A percentile compares a stretch with the other conserved stretches of the same genome.
These are phyloP conservation scores for Nomada flava DNA, from an alignment of 2,888 invertebrate genomes.

Conservation along the genomic window DNA sequence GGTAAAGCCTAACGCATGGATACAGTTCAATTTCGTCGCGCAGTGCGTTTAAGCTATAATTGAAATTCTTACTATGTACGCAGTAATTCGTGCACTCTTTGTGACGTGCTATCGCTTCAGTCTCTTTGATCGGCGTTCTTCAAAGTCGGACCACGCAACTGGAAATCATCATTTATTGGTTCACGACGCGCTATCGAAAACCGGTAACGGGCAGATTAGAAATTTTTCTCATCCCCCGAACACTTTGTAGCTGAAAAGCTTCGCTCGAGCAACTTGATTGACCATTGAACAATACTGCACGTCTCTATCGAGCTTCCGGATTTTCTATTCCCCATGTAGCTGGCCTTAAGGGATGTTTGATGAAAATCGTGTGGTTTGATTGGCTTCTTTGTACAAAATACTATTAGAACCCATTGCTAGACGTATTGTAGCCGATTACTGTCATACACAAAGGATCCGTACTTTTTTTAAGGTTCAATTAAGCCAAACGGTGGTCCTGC, in stretches of 20 bases:
- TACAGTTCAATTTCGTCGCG: conserved; percentile 38
- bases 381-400: no score
- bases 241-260: background rate
- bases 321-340: background rate
- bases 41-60: conserved; percentile 55
- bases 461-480: no score
- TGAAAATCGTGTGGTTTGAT: background rate
- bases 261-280: background rate
- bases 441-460: no score
- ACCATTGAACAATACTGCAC: background rate
- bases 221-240: conserved; percentile 5
- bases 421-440: no score
- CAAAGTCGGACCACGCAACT: conserved; percentile 58
- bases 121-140: conserved; percentile 63
- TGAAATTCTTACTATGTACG: conserved; percentile 68
- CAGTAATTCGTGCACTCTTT: conserved; percentile 64
- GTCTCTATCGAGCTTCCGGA: background rate
- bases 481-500: no score
- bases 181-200: background rate
- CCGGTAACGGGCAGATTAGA: conserved; percentile 1
- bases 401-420: no score
- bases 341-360: background rate
- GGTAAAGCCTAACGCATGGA: conserved; percentile 43
- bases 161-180: conserved; percentile 61
- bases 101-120: conserved; percentile 39